Evolutionary conservation across 2,888 invertebrate genomes (phyloP).

Genomic region (Stenchaetothrips biformis): DNA sequence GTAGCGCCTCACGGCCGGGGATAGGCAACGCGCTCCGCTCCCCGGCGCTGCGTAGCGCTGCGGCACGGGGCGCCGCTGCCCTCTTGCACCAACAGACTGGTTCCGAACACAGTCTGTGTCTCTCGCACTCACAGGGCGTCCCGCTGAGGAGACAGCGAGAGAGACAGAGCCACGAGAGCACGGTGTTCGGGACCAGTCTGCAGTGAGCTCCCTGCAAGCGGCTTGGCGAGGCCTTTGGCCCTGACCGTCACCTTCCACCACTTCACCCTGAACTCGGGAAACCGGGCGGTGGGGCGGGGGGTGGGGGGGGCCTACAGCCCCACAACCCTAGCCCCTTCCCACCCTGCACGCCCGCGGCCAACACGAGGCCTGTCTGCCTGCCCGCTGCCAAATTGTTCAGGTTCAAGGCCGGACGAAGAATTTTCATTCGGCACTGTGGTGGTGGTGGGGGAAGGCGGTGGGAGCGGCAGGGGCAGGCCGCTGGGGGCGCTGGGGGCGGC

Average conservation of each 20-base stretch:
- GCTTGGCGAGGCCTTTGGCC: too few relatives aligned
- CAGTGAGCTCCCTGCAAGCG: too few relatives aligned
- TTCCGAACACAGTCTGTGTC: too few relatives aligned
- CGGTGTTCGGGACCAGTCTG: too few relatives aligned
- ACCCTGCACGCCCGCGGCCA: not conserved
- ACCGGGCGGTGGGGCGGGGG: not conserved
- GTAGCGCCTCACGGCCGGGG: not conserved
- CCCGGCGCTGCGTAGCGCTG: not conserved
- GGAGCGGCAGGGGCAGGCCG: not conserved
- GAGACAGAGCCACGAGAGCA: too few relatives aligned
- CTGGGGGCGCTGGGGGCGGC: too few relatives aligned
- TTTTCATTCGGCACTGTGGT: not conserved
- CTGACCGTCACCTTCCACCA: not conserved
- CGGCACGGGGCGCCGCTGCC: too few relatives aligned
- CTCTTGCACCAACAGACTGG: too few relatives aligned
- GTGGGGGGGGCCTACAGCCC: not conserved
- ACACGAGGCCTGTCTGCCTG: not conserved
- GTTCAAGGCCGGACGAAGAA: slow-evolving; percentile 8
- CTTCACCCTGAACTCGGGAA: not conserved
- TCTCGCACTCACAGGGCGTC: too few relatives aligned
- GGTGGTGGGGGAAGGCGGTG: not conserved
- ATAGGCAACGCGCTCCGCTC: not conserved
- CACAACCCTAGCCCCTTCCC: not conserved
- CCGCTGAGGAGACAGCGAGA: too few relatives aligned
- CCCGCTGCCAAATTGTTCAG: slow-evolving; percentile 9